Conservation (phyloP, 2,797 vertebrate genomes). For the Neomorphus geoffroyi region DNA sequence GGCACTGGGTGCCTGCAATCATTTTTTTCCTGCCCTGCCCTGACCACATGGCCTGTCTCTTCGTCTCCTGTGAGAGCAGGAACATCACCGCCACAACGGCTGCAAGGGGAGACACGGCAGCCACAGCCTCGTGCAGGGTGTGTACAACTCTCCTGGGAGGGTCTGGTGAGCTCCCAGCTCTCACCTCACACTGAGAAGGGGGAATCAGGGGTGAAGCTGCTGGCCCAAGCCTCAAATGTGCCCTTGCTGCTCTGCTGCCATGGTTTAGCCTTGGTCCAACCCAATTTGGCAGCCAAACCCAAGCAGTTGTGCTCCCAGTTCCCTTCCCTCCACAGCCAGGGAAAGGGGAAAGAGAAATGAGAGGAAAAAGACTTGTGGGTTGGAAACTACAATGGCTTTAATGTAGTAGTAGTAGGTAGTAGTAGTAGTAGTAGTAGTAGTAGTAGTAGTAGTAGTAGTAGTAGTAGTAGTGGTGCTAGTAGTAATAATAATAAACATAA, state of each 20-base stretch:
- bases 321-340: too few species aligned
- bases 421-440: too few species aligned
- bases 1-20: constrained; percentile 33
- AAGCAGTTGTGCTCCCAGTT: too few species aligned
- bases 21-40: not conserved
- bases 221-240: not conserved
- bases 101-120: not conserved
- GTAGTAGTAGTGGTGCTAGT: too few species aligned
- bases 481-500: too few species aligned
- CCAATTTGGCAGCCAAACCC: too few species aligned
- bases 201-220: not conserved
- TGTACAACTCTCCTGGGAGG: not conserved
- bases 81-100: not conserved
- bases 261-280: too few species aligned
- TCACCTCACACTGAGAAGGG: not conserved
- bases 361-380: too few species aligned
- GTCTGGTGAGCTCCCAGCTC: not conserved
- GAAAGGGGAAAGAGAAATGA: too few species aligned
- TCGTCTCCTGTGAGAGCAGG: not conserved
- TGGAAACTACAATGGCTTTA: too few species aligned
- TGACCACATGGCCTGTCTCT: not conserved
- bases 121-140: rapidly evolving
- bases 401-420: too few species aligned
- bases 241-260: not conserved
- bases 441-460: too few species aligned